Conservation (phyloP, 2,888 invertebrate genomes). For the Rambutsinella grinnellia region DNA sequence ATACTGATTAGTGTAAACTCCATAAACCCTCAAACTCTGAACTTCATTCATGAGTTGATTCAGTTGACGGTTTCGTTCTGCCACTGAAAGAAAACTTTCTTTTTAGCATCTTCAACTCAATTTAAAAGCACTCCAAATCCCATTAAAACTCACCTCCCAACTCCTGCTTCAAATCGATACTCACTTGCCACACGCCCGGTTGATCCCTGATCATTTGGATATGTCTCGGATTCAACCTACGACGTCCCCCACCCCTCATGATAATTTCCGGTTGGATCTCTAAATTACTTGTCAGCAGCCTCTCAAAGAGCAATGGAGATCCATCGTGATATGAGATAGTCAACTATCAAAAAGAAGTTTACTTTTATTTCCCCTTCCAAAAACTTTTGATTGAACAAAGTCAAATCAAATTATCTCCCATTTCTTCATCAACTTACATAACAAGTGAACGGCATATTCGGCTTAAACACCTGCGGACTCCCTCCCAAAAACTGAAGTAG, state of each 20-base stretch:
- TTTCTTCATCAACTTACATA: constrained; percentile 75
- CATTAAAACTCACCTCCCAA: constrained; percentile 54
- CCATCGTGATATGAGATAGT: constrained; percentile 93
- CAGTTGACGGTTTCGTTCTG: constrained; percentile 72
- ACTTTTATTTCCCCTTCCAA: not conserved
- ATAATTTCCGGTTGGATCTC: constrained; percentile 77
- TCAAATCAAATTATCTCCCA: constrained; percentile 40
- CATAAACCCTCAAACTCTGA: constrained; percentile 77
- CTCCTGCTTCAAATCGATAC: constrained; percentile 74
- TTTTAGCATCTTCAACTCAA: not conserved
- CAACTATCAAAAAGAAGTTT: constrained; percentile 73
- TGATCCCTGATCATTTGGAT: constrained; percentile 73
- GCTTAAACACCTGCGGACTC: constrained; percentile 94
- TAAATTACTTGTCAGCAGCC: constrained; percentile 77
- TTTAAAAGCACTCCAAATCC: too few species aligned
- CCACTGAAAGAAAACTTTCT: constrained; percentile 28
- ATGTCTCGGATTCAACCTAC: constrained; percentile 75
- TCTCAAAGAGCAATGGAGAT: constrained; percentile 79
- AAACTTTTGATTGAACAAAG: constrained; percentile 59
- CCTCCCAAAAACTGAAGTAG: constrained; percentile 86
- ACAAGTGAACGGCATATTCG: constrained; percentile 89
- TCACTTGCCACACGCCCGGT: constrained; percentile 86
- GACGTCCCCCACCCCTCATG: constrained; percentile 75
- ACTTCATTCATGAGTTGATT: constrained; percentile 78
- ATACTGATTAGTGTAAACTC: constrained; percentile 72